These are phyloP conservation scores for Pristis pectinata DNA, from an alignment of 2,797 vertebrate species.

Conservation along the genomic window DNA sequence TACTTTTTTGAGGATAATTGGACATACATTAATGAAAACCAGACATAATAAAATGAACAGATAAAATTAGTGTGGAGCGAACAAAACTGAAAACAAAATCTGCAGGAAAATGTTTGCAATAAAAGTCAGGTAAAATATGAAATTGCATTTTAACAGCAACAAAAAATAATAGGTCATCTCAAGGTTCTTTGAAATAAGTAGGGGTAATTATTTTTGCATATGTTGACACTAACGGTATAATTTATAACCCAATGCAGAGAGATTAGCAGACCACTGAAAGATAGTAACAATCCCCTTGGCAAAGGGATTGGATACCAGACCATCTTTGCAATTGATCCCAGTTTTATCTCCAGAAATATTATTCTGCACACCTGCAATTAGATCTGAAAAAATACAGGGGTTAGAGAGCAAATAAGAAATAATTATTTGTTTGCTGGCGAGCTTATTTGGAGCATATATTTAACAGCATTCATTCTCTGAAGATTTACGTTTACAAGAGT, in stretches of 20 bases:
- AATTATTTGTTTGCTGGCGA: not conserved
- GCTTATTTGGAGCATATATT: not conserved
- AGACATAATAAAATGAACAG: not conserved
- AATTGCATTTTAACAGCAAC: not conserved
- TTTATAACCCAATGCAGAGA: not conserved
- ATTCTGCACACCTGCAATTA: not conserved
- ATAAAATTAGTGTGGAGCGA: no score
- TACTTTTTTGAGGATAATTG: not conserved
- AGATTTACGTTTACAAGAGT: constrained; percentile 11
- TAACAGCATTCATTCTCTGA: not conserved
- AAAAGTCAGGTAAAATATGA: not conserved
- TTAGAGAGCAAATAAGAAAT: not conserved
- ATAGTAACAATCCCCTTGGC: not conserved
- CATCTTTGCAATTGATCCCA: not conserved
- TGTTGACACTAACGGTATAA: not conserved
- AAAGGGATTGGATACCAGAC: not conserved
- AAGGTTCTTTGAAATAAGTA: not conserved
- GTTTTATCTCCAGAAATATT: not conserved
- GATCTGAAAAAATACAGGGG: not conserved
- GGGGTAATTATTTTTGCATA: constrained; percentile 12
- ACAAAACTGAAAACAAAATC: not conserved
- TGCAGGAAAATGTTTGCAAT: not conserved
- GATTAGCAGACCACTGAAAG: not conserved
- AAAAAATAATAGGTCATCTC: not conserved
- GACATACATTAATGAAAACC: not conserved